These are phyloP conservation scores for Drosophila pachea DNA, from an alignment of 1,140 invertebrate species.

Conservation along the genomic window DNA sequence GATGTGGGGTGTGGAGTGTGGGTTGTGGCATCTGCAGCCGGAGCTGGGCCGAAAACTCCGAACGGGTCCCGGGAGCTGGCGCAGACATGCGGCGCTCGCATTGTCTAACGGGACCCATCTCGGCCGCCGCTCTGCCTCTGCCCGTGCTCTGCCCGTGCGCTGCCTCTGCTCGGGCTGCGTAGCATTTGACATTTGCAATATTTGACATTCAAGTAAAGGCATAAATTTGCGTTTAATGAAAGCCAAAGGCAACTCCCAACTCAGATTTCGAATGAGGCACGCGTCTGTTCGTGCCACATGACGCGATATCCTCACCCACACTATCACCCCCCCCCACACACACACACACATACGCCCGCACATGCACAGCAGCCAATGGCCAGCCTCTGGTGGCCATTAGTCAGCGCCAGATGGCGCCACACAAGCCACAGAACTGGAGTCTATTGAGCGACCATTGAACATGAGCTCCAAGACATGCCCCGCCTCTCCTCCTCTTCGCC, in stretches of 20 bases:
- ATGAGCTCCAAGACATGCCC: constrained; percentile 29
- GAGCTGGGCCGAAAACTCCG: constrained; percentile 12
- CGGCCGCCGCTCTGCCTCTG: not conserved
- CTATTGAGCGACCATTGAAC: constrained; percentile 59
- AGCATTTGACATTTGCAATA: constrained; percentile 72
- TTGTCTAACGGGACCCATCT: constrained; percentile 43
- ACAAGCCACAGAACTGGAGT: constrained; percentile 26
- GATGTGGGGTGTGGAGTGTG: not conserved
- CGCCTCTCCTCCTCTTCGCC: not conserved
- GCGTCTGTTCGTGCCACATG: constrained; percentile 38
- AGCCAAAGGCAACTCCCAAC: constrained; percentile 44
- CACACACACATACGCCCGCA: not conserved
- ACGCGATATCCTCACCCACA: constrained; percentile 29
- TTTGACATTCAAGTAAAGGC: constrained; percentile 76
- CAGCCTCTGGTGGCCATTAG: constrained; percentile 25
- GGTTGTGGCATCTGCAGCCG: constrained; percentile 4
- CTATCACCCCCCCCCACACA: too few species aligned
- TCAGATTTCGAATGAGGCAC: constrained; percentile 12
- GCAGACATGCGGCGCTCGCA: constrained; percentile 27
- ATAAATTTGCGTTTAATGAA: constrained; percentile 78
- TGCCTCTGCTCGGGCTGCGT: constrained; percentile 1
- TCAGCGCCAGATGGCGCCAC: constrained; percentile 52
- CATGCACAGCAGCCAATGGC: not conserved
- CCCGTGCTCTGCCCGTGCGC: constrained; percentile 8
- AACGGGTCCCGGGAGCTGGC: constrained; percentile 14